Conservation (phyloP, 2,888 invertebrate species). For the Cantharis rustica region DNA sequence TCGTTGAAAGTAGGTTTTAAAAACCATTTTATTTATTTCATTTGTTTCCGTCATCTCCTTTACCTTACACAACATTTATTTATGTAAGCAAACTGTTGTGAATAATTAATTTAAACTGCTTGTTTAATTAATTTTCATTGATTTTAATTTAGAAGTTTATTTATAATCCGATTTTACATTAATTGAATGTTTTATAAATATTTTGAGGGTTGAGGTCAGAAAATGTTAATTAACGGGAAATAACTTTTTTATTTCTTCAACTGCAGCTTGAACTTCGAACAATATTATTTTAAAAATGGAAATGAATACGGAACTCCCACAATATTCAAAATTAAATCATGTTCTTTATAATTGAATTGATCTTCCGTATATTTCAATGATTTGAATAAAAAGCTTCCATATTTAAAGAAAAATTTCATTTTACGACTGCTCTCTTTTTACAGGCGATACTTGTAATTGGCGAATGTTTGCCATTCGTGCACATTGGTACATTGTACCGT, state of each 20-base stretch:
- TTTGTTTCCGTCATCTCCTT: neutral
- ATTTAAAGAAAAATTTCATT: no score
- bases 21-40: neutral
- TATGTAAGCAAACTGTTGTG: neutral
- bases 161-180: neutral
- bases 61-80: neutral
- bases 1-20: conserved; percentile 1
- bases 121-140: neutral
- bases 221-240: neutral
- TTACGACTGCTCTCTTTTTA: no score
- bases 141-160: neutral
- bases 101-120: neutral
- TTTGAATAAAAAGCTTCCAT: neutral
- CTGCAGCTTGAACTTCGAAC: no score
- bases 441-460: no score
- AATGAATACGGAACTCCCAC: neutral
- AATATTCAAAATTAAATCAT: neutral
- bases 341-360: neutral
- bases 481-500: no score
- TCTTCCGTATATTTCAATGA: neutral
- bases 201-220: neutral
- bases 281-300: neutral
- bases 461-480: no score
- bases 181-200: neutral
- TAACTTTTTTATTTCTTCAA: neutral